A percentile compares a stretch with the other conserved stretches of the same genome.
phyloP scores from a whole-genome alignment of 2,888 invertebrate species.

The Calliphora vomitoria region DNA sequence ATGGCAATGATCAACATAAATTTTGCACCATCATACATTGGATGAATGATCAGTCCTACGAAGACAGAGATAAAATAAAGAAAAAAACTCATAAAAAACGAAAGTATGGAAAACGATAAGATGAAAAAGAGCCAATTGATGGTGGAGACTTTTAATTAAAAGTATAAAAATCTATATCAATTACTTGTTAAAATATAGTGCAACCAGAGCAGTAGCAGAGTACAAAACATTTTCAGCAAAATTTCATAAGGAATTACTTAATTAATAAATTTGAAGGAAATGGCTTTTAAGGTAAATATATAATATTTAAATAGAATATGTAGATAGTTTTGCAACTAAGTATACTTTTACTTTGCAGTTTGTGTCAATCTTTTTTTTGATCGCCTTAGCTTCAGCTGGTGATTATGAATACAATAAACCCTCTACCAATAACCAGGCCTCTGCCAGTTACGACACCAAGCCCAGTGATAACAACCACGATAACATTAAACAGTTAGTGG shows the following conservation, averaged over 20 bases:
- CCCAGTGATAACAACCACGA: not conserved
- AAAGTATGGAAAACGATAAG: constrained; percentile 9
- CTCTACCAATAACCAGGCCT: constrained; percentile 1
- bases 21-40: not conserved
- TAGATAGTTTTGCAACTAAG: too few species aligned
- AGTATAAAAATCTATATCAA: constrained; percentile 41
- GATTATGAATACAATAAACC: constrained; percentile 52
- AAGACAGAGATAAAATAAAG: not conserved
- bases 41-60: not conserved
- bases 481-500: not conserved
- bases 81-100: not conserved
- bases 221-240: not conserved
- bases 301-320: too few species aligned
- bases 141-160: not conserved
- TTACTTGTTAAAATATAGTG: constrained; percentile 6
- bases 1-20: not conserved
- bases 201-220: not conserved
- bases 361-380: constrained; percentile 53
- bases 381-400: constrained; percentile 26
- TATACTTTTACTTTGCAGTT: constrained; percentile 33
- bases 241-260: not conserved
- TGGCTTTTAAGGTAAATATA: constrained; percentile 50
- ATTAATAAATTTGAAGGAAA: constrained; percentile 25
- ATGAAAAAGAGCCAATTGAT: not conserved
- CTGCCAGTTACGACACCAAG: not conserved